Base-by-base conservation (phyloP, 1,140 invertebrate species). In the Drosophila serrata region DNA sequence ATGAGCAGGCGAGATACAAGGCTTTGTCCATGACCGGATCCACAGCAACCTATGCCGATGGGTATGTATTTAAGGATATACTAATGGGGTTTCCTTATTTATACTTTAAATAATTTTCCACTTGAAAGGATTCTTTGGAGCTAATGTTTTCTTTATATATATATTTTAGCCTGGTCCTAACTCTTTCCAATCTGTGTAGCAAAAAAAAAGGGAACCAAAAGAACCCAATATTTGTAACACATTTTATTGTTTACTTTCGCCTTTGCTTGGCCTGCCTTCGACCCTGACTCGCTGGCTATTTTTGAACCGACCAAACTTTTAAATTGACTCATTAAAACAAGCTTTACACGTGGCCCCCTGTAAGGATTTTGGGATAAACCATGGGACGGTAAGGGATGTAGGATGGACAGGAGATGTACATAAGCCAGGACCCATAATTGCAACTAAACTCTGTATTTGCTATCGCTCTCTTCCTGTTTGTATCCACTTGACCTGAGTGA, bases 1-100 rank as follows among this genome's bases (percentile, higher is more conserved):
- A 97, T 49, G 95, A 96, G 79, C 96, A 97, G 84, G 95, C 96
- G 4, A 94, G 96, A 56, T 98, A 98, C 91, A 97, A 97, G 64
- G 97, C 97, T 7, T 93, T 97, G 55, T 94, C 95, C 37, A 93
- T 95, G 90, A 94, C 94, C 4, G 93, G 78, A 53, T 45, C 70
- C 40, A 57, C 67, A 22, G 43, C 76, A 15, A 75, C 73, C 29
- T 90, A 85, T 35, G 70, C 61, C 31, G 90, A 92, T 55, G 90
- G 90, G 90, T 92, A 91, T 74, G 90, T 91, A 59, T 11, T 22
- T 22, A 8, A 9, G 4, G 6, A 3, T 1, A 5, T 33, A 0
- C n/a, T n/a, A n/a, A n/a, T n/a, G n/a, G n/a, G n/a, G n/a, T n/a
- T n/a, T 19, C 2, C 6, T 11, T 9, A 6, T 22, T 58, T 33